phyloP scores from a whole-genome alignment of 2,113 vertebrate genomes.

The Ageneiosus marmoratus region DNA sequence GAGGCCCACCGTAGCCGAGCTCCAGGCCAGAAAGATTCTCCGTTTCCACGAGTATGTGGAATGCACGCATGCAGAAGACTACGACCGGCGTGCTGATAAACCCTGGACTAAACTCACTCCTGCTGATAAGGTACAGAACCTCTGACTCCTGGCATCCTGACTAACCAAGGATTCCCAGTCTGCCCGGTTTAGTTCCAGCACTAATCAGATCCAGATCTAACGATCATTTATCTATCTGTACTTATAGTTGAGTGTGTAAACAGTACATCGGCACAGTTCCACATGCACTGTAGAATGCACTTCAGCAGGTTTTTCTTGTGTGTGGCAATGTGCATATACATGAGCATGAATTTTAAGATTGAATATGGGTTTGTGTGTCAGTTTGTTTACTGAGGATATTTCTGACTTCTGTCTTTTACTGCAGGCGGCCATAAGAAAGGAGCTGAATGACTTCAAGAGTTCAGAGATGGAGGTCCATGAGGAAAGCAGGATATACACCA shows the following conservation, averaged over 20 bases:
- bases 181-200: not conserved
- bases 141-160: not conserved
- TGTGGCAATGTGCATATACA: not conserved
- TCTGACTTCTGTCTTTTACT: constrained; percentile 26
- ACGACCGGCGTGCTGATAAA: constrained; percentile 94
- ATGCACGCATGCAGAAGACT: constrained; percentile 90
- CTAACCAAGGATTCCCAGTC: not conserved
- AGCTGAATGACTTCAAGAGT: constrained; percentile 97
- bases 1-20: constrained; percentile 93
- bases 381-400: constrained; percentile 8
- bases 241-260: not conserved
- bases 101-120: constrained; percentile 97
- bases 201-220: not conserved
- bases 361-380: not conserved
- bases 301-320: not conserved
- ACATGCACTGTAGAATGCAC: too few relatives aligned
- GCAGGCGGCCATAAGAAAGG: constrained; percentile 95
- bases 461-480: constrained; percentile 97
- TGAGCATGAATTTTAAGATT: not conserved
- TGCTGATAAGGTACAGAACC: constrained; percentile 85
- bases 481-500: constrained; percentile 92
- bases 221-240: not conserved
- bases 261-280: not conserved
- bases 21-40: constrained; percentile 92
- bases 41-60: constrained; percentile 96